Base-by-base conservation (phyloP, 2,797 vertebrate genomes). In the Pampus argenteus region DNA sequence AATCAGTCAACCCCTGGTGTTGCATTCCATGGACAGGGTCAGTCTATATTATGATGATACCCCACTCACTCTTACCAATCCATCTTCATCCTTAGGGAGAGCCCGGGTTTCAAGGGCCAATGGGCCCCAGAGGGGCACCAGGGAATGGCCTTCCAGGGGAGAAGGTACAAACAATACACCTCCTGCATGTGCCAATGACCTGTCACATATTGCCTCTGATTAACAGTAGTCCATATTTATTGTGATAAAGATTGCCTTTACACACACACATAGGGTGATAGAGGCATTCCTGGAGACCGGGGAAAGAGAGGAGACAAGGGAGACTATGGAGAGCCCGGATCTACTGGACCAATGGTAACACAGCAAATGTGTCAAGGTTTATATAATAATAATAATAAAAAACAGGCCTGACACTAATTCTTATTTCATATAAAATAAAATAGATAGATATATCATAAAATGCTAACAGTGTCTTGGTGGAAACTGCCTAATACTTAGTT, bases 261-360 rank as follows among this genome's bases (percentile, higher is more conserved):
- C 6, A 15, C 31, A 29, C 11, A n/a, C 15, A 26, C 44, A 13
- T 87, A 97, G 96, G 96, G 95, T 59, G 86, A 95, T 70, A 90
- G 91, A 86, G 96, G 95, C 66, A 72, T 87, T 67, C 26, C 73
- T 58, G 95, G 95, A 63, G 93, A 95, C 73, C 89, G 85, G 14
- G 96, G 95, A 28, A 94, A 82, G 87, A 96, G 94, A 89, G 96
- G 95, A 79, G 95, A 95, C 66, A 92, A 89, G 63, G 96, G 96
- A 59, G 89, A 94, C 70, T 58, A 88, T 65, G 96, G 96, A 78
- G 91, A 91, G 47, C 81, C 93, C 71, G 96, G 96, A 80, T 83
- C 89, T 79, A 52, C 89, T 48, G 96, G 96, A 91, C 65, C 82
- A n/a, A 79, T 85, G 89, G 96, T 97, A 92, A 74, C 9, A 6